Evolutionary conservation across 2,113 vertebrate genomes (phyloP), one percentile per base, ranked within the genome.

Genomic region (Apaloderma vittatum): DNA sequence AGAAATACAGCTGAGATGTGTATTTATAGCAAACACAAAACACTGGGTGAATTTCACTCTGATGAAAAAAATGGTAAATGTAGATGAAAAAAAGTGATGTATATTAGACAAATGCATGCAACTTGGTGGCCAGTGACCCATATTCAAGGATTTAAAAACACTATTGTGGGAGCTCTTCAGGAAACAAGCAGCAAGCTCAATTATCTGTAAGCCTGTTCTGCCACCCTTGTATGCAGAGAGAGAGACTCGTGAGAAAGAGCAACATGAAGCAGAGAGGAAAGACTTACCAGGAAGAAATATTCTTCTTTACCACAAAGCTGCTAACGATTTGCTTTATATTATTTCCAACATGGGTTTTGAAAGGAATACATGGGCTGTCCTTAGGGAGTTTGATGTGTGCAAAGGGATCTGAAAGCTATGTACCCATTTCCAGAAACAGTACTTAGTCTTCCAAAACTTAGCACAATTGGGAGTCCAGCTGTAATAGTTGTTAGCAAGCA

Each of bases 11-110:
- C 89, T 90, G 94, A 97, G 93, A 88, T 49, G 74, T 94, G 49
- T 96, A 87, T 97, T 97, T 97, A 93, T 88, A 96, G 95, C 84
- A 97, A 97, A 97, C 51, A 94, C 34, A 97, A 82, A 96, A 93
- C 85, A 97, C 71, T 86, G 86, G 72, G 90, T 85, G 57, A 94
- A 96, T 97, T 96, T 91, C 78, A 83, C 97, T 95, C 70, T 88
- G 77, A 36, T 72, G 88, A 58, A 70, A 94, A 91, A 92, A 68
- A 66, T 1, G 32, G n/a, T 51, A 85, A 87, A 51, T 27, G 51
- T 73, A 57, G 54, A 79, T 71, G 67, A 63, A 75, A 84, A 86
- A 37, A 90, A 95, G 43, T 74, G 29, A 54, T 34, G 63, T 86
- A 30, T 57, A 32, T 37, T 82, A 55, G 74, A 91, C 20, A 83